phyloP scores from a whole-genome alignment of 2,113 vertebrate genomes.

The Pelusios castaneus region DNA sequence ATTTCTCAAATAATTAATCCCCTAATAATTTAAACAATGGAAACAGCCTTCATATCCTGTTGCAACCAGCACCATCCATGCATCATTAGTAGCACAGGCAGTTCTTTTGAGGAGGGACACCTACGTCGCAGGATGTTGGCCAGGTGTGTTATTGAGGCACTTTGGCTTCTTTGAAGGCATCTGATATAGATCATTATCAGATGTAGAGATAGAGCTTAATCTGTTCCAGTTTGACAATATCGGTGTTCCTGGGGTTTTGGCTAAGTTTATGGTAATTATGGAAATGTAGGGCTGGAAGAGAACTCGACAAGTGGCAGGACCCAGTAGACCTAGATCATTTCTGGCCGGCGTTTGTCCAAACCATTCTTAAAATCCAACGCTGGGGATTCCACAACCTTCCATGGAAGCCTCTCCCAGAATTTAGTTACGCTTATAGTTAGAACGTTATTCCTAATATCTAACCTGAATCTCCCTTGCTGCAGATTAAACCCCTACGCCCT shows the following conservation, averaged over 20 bases:
- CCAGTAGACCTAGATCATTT: background rate
- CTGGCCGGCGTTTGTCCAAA: background rate
- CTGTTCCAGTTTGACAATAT: background rate
- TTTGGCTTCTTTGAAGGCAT: background rate
- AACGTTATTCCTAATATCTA: background rate
- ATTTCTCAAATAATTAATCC: background rate
- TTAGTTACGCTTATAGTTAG: background rate
- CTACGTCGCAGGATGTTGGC: background rate
- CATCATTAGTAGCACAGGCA: background rate
- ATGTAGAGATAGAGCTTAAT: background rate
- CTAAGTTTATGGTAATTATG: background rate
- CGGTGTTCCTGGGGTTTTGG: rapidly evolving
- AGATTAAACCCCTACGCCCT: background rate
- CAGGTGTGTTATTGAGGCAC: background rate
- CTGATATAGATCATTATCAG: background rate
- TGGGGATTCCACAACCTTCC: background rate
- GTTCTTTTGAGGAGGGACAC: background rate
- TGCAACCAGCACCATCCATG: background rate
- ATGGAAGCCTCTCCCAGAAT: background rate
- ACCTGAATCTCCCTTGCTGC: background rate
- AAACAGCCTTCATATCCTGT: background rate
- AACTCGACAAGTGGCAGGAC: background rate
- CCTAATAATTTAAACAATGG: background rate
- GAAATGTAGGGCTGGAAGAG: background rate
- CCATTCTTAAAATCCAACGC: background rate